These are phyloP conservation scores for Maniola hyperantus DNA, from an alignment of 2,888 invertebrate species.

Conservation along the genomic window DNA sequence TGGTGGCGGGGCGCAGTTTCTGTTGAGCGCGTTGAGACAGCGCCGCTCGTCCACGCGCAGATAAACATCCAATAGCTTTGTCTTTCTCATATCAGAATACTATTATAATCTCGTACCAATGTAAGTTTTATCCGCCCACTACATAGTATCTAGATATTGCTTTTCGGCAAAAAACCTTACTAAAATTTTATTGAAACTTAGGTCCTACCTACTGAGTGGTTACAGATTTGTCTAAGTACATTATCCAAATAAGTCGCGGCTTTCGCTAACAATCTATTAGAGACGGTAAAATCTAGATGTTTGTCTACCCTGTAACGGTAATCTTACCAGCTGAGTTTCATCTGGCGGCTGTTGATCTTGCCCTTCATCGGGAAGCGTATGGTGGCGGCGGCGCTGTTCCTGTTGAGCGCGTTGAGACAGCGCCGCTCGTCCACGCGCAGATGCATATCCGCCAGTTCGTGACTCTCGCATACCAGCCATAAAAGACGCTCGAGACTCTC, in stretches of 20 bases:
- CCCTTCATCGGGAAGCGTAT: conserved; percentile 88
- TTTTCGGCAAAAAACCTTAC: too few relatives aligned
- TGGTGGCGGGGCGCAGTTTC: conserved; percentile 79
- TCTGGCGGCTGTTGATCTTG: conserved; percentile 86
- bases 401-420: conserved; percentile 86
- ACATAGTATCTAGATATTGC: too few relatives aligned
- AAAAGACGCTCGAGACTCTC: conserved; percentile 83
- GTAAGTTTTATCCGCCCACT: too few relatives aligned
- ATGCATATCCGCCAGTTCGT: conserved; percentile 87
- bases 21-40: conserved; percentile 86
- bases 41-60: conserved; percentile 87
- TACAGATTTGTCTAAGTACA: too few relatives aligned
- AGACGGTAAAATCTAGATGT: neutral
- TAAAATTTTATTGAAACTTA: too few relatives aligned
- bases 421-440: conserved; percentile 87
- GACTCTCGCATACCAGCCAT: conserved; percentile 81
- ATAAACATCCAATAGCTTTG: conserved; percentile 86
- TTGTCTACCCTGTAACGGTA: neutral
- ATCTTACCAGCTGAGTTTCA: conserved; percentile 89
- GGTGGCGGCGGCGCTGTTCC: conserved; percentile 77
- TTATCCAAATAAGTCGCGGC: neutral
- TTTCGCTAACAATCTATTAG: neutral
- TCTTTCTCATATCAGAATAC: too few relatives aligned
- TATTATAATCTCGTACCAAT: too few relatives aligned
- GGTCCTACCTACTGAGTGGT: too few relatives aligned